Evolutionary conservation across 2,113 vertebrate species (phyloP), one percentile per base, ranked within the genome.

Genomic region (Rhinichthys klamathensis): DNA sequence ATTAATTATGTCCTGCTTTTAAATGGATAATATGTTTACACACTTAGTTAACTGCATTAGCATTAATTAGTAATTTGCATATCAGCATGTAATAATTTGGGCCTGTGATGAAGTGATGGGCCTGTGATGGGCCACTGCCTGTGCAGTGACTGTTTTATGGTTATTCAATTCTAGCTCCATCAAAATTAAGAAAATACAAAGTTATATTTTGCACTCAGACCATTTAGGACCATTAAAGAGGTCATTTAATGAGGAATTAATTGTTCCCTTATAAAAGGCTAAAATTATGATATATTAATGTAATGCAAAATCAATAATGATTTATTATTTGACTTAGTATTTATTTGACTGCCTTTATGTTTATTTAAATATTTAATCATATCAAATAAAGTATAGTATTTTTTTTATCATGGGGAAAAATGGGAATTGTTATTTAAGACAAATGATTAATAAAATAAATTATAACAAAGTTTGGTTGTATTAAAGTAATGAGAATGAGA

Each of bases 21-120:
- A 78, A 78, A 60, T 38, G 2, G 38, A 9, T 35, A n/a, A 2
- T 38, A 13, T 38, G 32, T 78, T 78, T 60, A 23, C 30, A 41
- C 56, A 46, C 23, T 70, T 38, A 25, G 41, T 25, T 23, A 11
- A 73, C 41, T 44, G 70, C 70, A 73, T 73, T 46, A 73, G 41
- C 38, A 73, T 73, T 73, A 46, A 73, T 73, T 44, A 25, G 41
- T 46, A 46, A 73, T 73, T 73, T 46, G 70, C 70, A 46, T 46
- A 73, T 46, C 41, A 46, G 12, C 70, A 23, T 38, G 38, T 44
- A 25, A 13, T 73, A 46, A 44, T 73, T 73, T 73, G 70, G 44
- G 18, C 8, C 35, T 8, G 70, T 15, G 38, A 73, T 73, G 23
- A 51, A 16, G 12, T 25, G 38, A 46, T 73, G 70, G 44, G 18